A percentile compares a stretch with the other conserved stretches of the same genome.
Evolutionary conservation across 2,113 vertebrate genomes (phyloP).

Genomic region (Meriones unguiculatus): DNA sequence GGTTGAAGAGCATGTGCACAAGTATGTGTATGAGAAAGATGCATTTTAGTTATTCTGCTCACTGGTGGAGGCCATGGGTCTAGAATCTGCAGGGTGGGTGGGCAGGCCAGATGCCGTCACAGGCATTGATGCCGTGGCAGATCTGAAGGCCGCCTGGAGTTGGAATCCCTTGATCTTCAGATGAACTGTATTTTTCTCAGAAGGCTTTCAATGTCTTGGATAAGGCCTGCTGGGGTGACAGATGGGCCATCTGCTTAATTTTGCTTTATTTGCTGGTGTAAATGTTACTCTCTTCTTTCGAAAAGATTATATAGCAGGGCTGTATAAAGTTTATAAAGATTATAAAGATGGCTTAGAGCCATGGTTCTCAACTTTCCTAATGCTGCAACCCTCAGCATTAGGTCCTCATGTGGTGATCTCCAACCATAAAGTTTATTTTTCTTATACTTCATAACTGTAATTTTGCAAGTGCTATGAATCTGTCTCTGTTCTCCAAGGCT

Average conservation of each 20-base stretch:
- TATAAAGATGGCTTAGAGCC: background rate
- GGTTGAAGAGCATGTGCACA: background rate
- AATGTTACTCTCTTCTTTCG: background rate
- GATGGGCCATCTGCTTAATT: background rate
- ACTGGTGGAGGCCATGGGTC: background rate
- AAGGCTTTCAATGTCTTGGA: background rate
- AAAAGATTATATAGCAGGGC: background rate
- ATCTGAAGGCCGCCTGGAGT: background rate
- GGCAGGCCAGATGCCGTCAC: background rate
- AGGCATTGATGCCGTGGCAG: background rate
- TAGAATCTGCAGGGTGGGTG: background rate
- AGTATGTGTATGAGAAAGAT: background rate
- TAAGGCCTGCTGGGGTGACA: background rate
- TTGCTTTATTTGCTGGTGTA: background rate
- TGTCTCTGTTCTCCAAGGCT: background rate
- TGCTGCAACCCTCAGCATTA: background rate
- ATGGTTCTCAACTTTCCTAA: background rate
- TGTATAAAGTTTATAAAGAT: too few species aligned
- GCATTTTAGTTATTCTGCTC: background rate
- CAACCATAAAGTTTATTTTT: background rate
- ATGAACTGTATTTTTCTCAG: background rate
- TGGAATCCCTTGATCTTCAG: background rate
- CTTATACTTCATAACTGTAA: background rate
- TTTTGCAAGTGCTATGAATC: background rate
- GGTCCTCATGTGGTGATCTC: too few species aligned